Percentiles rank a stretch among this genome's conserved stretches.
Conservation (phyloP, 2,888 invertebrate species). For the Mesorhabditis belari region DNA sequence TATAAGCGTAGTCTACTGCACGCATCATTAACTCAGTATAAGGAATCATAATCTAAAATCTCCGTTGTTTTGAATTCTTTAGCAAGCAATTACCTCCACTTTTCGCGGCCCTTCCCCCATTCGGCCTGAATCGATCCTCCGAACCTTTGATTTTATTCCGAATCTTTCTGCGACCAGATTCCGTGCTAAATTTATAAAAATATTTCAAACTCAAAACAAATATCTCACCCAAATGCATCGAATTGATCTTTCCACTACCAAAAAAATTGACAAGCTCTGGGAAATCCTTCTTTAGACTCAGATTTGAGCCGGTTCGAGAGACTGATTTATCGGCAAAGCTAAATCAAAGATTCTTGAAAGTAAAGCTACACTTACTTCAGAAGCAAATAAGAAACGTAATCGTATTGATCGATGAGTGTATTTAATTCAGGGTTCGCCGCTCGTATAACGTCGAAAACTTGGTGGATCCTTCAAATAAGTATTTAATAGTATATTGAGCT, state of each 20-base stretch:
- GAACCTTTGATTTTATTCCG: background rate
- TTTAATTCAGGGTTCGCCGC: slow-evolving; percentile 4
- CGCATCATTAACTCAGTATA: background rate
- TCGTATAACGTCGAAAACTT: slow-evolving; percentile 14
- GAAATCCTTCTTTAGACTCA: background rate
- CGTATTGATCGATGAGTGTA: slow-evolving; percentile 33
- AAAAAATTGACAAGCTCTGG: slow-evolving; percentile 7
- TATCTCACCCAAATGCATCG: background rate
- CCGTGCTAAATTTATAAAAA: background rate
- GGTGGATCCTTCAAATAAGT: slow-evolving; percentile 9
- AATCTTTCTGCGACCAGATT: slow-evolving; percentile 6
- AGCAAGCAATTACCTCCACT: slow-evolving; percentile 1
- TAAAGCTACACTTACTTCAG: slow-evolving; percentile 13
- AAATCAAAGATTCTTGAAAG: background rate
- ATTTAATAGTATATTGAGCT: slow-evolving; percentile 1
- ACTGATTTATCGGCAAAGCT: slow-evolving; percentile 1
- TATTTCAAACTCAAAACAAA: background rate
- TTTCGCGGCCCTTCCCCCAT: slow-evolving; percentile 9
- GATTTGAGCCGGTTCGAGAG: background rate
- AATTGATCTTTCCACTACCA: slow-evolving; percentile 1
- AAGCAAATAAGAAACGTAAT: slow-evolving; percentile 26
- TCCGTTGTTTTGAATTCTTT: background rate
- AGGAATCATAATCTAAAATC: background rate
- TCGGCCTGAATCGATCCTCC: slow-evolving; percentile 1
- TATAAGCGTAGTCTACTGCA: too few relatives aligned